These are phyloP conservation scores for Catostomus latipinnis DNA, from an alignment of 2,797 vertebrate genomes.

Conservation along the genomic window DNA sequence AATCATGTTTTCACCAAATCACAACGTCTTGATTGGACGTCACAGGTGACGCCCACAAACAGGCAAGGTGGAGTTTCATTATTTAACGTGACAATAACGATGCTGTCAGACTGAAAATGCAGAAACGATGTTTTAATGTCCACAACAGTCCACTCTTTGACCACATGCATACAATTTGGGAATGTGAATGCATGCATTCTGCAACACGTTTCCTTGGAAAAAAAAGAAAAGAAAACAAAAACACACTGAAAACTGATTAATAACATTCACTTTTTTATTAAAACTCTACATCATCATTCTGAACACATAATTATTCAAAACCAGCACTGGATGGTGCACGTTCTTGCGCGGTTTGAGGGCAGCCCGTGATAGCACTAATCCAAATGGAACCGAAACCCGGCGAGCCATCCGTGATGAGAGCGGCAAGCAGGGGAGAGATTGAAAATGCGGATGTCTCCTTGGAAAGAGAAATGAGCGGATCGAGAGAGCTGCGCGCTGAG, in stretches of 20 bases:
- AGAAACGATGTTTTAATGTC: slow-evolving; percentile 51
- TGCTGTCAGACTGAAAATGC: slow-evolving; percentile 75
- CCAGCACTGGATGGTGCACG: neutral
- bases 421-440: slow-evolving; percentile 55
- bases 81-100: slow-evolving; percentile 83
- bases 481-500: slow-evolving; percentile 84
- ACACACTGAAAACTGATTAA: neutral
- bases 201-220: neutral
- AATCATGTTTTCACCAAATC: slow-evolving; percentile 83
- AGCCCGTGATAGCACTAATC: slow-evolving; percentile 20
- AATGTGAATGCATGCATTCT: neutral
- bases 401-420: slow-evolving; percentile 49
- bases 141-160: slow-evolving; percentile 3
- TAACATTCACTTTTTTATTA: neutral
- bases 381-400: slow-evolving; percentile 22
- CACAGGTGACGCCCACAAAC: slow-evolving; percentile 88
- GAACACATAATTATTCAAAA: neutral
- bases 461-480: slow-evolving; percentile 79
- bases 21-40: slow-evolving; percentile 84
- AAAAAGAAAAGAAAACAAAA: neutral
- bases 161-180: neutral
- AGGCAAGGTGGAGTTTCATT: slow-evolving; percentile 94
- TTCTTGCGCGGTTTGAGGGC: neutral
- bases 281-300: neutral
- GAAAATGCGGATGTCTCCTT: slow-evolving; percentile 71